phyloP scores from a whole-genome alignment of 2,888 invertebrate species.

The Drosophila meridionalis region DNA sequence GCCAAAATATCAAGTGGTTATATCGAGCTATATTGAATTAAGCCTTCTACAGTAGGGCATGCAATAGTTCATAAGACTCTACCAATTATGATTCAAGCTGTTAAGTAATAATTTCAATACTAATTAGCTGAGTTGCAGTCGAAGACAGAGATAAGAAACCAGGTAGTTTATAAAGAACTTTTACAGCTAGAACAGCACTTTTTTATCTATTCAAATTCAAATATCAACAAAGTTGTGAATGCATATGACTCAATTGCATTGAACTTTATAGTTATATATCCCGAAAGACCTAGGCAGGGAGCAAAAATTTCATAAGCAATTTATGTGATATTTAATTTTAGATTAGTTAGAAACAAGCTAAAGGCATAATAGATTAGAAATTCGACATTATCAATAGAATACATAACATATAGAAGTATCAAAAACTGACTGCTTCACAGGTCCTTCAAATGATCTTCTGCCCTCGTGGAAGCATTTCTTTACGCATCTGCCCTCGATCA shows the following conservation, averaged over 20 bases:
- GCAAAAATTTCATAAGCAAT: not conserved
- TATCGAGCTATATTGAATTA: not conserved
- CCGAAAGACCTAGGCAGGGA: not conserved
- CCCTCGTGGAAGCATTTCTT: constrained; percentile 88
- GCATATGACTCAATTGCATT: not conserved
- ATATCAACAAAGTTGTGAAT: not conserved
- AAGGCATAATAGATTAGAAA: not conserved
- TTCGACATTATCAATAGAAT: not conserved
- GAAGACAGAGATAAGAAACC: not conserved
- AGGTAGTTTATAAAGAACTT: not conserved
- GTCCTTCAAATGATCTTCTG: constrained; percentile 88
- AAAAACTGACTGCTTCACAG: constrained; percentile 36
- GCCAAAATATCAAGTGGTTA: not conserved
- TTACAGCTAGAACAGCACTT: not conserved
- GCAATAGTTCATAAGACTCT: not conserved
- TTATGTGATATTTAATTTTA: not conserved
- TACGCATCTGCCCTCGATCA: constrained; percentile 87
- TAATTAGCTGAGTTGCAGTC: not conserved
- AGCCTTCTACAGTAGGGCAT: not conserved
- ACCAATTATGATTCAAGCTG: not conserved
- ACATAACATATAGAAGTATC: not conserved
- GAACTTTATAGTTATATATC: not conserved
- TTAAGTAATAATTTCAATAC: not conserved
- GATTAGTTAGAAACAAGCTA: not conserved
- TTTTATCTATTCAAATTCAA: constrained; percentile 1